These are phyloP conservation scores for Cephus pygmeus DNA, from an alignment of 2,888 invertebrate species.

Conservation along the genomic window DNA sequence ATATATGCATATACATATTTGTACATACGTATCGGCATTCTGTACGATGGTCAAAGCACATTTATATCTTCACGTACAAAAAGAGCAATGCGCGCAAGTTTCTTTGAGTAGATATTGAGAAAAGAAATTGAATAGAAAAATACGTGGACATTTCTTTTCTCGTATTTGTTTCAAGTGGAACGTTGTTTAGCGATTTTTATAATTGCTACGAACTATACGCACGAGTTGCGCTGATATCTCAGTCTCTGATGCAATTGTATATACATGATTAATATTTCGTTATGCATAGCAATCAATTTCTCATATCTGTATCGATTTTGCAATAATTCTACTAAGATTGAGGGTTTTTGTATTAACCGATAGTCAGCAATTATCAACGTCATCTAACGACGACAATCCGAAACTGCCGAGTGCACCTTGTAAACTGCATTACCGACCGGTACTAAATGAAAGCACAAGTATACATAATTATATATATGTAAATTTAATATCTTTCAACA, in stretches of 20 bases:
- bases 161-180: neutral
- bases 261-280: neutral
- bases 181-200: too few species aligned
- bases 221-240: neutral
- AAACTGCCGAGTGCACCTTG: neutral
- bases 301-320: neutral
- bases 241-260: neutral
- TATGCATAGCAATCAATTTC: neutral
- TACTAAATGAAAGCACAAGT: neutral
- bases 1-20: neutral
- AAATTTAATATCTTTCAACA: neutral
- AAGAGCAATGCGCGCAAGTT: neutral
- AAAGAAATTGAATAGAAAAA: neutral
- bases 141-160: neutral
- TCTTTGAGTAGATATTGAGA: neutral
- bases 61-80: neutral
- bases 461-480: neutral
- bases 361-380: neutral
- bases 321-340: neutral
- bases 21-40: too few species aligned
- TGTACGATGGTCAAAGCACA: neutral
- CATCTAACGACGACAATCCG: neutral
- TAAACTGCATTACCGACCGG: neutral
- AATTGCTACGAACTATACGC: neutral
- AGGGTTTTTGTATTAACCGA: too few species aligned